Evolutionary conservation across 2,888 invertebrate genomes (phyloP).

Genomic region (Capitulum mitella): DNA sequence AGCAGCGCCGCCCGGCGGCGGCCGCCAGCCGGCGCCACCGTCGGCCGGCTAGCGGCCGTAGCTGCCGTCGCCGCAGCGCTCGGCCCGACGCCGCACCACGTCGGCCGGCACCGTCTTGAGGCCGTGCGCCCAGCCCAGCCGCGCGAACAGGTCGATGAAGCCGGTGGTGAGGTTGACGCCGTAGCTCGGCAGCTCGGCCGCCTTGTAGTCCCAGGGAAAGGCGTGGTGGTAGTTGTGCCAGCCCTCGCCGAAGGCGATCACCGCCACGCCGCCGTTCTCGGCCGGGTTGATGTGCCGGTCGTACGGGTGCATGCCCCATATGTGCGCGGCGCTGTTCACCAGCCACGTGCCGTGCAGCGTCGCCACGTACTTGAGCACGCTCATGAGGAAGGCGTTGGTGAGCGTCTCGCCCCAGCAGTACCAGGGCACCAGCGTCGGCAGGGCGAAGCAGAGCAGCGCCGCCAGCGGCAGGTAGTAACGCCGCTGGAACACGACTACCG

Average conservation of each 20-base stretch:
- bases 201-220: constrained; percentile 88
- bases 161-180: constrained; percentile 61
- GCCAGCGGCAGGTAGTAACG: constrained; percentile 69
- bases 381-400: constrained; percentile 71
- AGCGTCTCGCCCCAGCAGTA: constrained; percentile 75
- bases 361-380: constrained; percentile 45
- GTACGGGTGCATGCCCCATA: constrained; percentile 87
- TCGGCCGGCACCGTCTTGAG: constrained; percentile 64
- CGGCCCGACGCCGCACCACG: constrained; percentile 60
- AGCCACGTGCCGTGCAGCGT: constrained; percentile 72
- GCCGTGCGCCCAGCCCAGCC: constrained; percentile 79
- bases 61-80: constrained; percentile 65
- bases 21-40: neutral
- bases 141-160: constrained; percentile 72
- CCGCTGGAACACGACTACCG: constrained; percentile 76
- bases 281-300: constrained; percentile 51
- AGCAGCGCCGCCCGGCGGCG: neutral
- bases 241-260: constrained; percentile 68
- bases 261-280: constrained; percentile 38
- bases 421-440: constrained; percentile 73
- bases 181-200: constrained; percentile 59
- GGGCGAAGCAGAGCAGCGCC: constrained; percentile 65
- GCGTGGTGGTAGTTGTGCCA: constrained; percentile 93
- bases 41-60: neutral
- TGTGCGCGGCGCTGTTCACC: constrained; percentile 88